phyloP scores from a whole-genome alignment of 1,140 invertebrate species.

The Chymomyza costata region DNA sequence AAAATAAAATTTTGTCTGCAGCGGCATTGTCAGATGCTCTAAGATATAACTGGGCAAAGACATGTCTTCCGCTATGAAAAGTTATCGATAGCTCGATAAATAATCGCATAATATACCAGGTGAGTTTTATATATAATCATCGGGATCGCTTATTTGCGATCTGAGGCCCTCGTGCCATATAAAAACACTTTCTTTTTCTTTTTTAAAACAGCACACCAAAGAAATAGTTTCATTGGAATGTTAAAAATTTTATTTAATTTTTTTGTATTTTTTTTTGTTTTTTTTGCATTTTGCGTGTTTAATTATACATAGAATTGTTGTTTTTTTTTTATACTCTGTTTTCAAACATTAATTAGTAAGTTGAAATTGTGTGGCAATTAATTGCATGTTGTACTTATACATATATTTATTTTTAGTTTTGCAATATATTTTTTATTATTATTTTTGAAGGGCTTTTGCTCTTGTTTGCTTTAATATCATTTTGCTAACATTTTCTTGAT shows the following conservation, averaged over 20 bases:
- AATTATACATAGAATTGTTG: conserved; percentile 52
- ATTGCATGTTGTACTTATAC: conserved; percentile 20
- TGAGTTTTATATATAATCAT: no score
- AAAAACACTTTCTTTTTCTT: conserved; percentile 25
- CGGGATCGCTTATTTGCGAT: no score
- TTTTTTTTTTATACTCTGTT: conserved; percentile 20
- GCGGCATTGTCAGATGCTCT: no score
- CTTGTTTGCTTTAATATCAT: conserved; percentile 55
- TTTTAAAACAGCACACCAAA: conserved; percentile 73
- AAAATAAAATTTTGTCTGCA: no score
- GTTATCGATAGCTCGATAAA: no score
- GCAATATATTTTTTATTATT: conserved; percentile 57
- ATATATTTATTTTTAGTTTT: conserved; percentile 6
- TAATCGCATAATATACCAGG: no score
- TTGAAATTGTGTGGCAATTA: conserved; percentile 14
- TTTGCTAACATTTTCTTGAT: neutral
- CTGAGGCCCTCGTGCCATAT: no score
- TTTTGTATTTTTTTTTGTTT: conserved; percentile 17
- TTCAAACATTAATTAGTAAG: conserved; percentile 19
- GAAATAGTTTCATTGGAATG: conserved; percentile 73
- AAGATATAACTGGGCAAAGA: no score
- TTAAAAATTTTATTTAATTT: conserved; percentile 71
- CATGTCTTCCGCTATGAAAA: no score
- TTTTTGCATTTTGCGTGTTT: conserved; percentile 31
- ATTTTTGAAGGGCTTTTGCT: conserved; percentile 66